A percentile compares a stretch with the other conserved stretches of the same genome.
Evolutionary conservation across 2,888 invertebrate species (phyloP).

Genomic region (Microctonus hyperodae): DNA sequence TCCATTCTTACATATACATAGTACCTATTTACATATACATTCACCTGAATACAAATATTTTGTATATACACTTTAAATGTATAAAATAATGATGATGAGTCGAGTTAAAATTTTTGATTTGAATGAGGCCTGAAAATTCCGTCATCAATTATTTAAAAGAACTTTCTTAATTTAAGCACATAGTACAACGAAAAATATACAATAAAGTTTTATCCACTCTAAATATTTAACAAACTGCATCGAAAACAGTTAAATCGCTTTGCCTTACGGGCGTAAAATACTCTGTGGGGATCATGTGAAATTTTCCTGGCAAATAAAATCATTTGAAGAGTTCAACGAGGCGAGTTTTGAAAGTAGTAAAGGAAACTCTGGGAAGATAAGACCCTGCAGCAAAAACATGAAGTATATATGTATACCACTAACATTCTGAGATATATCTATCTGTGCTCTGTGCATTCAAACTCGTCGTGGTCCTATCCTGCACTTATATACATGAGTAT

Average conservation of each 20-base stretch:
- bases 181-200: background rate
- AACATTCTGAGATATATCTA: conserved; percentile 12
- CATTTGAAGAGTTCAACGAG: conserved; percentile 15
- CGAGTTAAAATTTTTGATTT: too few relatives aligned
- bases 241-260: conserved; percentile 13
- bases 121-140: too few relatives aligned
- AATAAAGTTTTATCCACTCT: conserved; percentile 2
- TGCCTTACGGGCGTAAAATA: conserved; percentile 1
- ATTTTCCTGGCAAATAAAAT: conserved; percentile 20
- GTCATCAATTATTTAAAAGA: background rate
- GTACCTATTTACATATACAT: too few relatives aligned
- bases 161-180: background rate
- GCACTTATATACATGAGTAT: background rate
- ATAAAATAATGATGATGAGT: too few relatives aligned
- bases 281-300: conserved; percentile 2
- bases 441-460: conserved; percentile 28
- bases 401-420: conserved; percentile 27
- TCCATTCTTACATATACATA: background rate
- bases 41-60: too few relatives aligned
- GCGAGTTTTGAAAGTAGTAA: conserved; percentile 22
- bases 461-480: conserved; percentile 16
- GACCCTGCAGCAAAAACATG: conserved; percentile 31
- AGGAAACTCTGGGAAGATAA: conserved; percentile 24
- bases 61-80: too few relatives aligned
- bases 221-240: conserved; percentile 6